These are phyloP conservation scores for Amphimallon solstitiale DNA, from an alignment of 2,888 invertebrate species.

Conservation along the genomic window DNA sequence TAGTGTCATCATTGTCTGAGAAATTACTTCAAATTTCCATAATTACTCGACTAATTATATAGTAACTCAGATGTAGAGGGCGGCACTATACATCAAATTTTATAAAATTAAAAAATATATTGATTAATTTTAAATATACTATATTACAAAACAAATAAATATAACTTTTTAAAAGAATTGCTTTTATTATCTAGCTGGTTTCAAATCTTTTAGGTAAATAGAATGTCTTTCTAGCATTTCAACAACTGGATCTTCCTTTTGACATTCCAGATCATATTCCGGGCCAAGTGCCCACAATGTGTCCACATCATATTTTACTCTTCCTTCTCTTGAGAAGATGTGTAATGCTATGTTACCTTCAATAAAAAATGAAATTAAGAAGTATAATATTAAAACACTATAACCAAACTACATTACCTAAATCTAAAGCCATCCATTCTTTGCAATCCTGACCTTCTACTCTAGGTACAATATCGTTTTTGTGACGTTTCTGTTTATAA, in stretches of 20 bases:
- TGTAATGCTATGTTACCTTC: conserved; percentile 92
- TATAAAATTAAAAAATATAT: no score
- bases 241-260: conserved; percentile 69
- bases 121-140: no score
- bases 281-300: conserved; percentile 90
- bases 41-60: no score
- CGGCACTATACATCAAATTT: no score
- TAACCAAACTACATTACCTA: conserved; percentile 69
- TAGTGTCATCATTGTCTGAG: no score
- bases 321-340: conserved; percentile 77
- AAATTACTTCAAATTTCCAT: no score
- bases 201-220: conserved; percentile 70
- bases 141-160: no score
- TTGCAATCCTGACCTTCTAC: conserved; percentile 80
- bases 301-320: conserved; percentile 86
- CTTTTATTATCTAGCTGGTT: conserved; percentile 64
- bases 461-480: conserved; percentile 74
- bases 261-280: conserved; percentile 78
- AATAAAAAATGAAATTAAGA: conserved; percentile 53
- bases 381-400: background rate
- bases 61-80: no score
- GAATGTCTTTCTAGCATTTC: conserved; percentile 76
- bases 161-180: no score
- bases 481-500: conserved; percentile 76
- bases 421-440: conserved; percentile 91